phyloP scores from a whole-genome alignment of 1,140 invertebrate genomes.

The Tribolium madens region DNA sequence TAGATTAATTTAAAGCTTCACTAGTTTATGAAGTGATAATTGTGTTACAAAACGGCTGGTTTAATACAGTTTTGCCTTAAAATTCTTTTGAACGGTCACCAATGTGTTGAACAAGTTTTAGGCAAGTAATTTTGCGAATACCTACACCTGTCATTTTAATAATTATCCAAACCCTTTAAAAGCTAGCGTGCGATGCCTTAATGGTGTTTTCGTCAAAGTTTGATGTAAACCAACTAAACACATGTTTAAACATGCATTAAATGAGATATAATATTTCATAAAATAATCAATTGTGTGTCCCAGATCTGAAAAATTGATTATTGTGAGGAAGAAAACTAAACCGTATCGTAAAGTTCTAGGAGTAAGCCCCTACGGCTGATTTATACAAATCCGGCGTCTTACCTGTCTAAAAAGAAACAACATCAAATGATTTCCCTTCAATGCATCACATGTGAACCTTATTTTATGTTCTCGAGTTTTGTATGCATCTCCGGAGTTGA shows the following conservation, averaged over 20 bases:
- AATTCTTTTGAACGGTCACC: not conserved
- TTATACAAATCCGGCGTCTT: slow-evolving; percentile 20
- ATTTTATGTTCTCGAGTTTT: slow-evolving; percentile 6
- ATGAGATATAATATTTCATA: not conserved
- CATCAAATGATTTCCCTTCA: slow-evolving; percentile 21
- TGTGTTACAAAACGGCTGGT: not conserved
- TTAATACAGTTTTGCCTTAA: not conserved
- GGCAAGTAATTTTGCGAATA: too few species aligned
- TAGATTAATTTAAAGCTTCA: not conserved
- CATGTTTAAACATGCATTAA: not conserved
- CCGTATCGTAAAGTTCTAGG: slow-evolving; percentile 6
- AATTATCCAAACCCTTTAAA: not conserved
- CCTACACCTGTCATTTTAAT: not conserved
- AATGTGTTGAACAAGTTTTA: not conserved
- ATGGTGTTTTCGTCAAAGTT: slow-evolving; percentile 5
- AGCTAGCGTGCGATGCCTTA: not conserved
- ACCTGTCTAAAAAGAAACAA: slow-evolving; percentile 22
- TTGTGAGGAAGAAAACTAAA: slow-evolving; percentile 1
- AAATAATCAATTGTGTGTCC: slow-evolving; percentile 12
- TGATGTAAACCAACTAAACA: not conserved
- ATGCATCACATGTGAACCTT: slow-evolving; percentile 21
- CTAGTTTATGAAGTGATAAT: not conserved
- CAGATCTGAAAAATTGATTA: slow-evolving; percentile 2
- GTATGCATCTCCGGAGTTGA: slow-evolving; percentile 5
- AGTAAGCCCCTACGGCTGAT: slow-evolving; percentile 5